Base-by-base conservation (phyloP, 2,888 invertebrate species). In the Poecilus cupreus region DNA sequence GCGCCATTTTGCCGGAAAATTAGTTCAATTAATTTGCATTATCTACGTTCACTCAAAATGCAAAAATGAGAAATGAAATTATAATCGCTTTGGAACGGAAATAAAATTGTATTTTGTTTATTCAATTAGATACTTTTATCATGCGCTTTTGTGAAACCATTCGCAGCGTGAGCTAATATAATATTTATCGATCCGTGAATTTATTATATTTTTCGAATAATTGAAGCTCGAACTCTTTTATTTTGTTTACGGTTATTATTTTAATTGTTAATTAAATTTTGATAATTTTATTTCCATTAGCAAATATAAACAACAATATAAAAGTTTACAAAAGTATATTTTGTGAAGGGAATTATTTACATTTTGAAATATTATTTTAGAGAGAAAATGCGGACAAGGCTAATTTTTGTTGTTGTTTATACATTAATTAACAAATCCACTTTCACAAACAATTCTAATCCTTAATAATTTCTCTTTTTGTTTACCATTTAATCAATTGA, bases 1-100 rank as follows among this genome's bases (percentile, higher is more conserved):
- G 18, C 64, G 3, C 16, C 64, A n/a, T 68, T 68, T 68, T 68
- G 37, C 64, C 37, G 37, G 64, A 18, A 68, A 68, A 68, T 68
- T 37, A 68, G 18, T 32, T 68, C 18, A 68, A 68, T 68, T 68
- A 32, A 68, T 68, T 68, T 68, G 37, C 64, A 68, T 68, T 68
- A 37, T 68, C 13, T 18, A 2, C 37, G 3, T 18, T 32, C 5
- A 18, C 37, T 68, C 18, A 26, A 60, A 60, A 60, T 60, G 60
- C 60, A 60, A 60, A 60, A 60, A 24, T 60, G 24, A 60, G n/a
- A 26, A 60, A 60, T 60, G 20, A 13, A 24, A 60, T 60, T 60
- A 60, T 32, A 22, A 5, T 60, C 60, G 24, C 5, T 26, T 13
- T 60, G 24, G 11, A 60, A 20, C 54, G 11, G 2, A 32, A 60